phyloP scores from a whole-genome alignment of 2,888 invertebrate species.

The Agonopterix arenella region DNA sequence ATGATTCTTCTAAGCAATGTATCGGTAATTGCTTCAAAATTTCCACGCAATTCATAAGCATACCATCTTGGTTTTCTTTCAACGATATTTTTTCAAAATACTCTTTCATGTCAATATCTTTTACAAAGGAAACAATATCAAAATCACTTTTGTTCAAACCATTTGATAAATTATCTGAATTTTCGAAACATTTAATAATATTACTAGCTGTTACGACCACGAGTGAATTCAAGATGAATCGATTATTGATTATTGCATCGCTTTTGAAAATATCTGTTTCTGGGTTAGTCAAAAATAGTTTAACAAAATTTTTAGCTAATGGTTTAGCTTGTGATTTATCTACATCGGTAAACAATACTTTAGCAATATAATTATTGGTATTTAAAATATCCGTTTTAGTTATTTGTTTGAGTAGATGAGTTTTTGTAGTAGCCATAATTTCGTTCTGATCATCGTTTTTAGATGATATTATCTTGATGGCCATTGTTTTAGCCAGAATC shows the following conservation, averaged over 20 bases:
- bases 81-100: slow-evolving; percentile 33
- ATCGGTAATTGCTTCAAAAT: slow-evolving; percentile 47
- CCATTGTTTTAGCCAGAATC: slow-evolving; percentile 47
- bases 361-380: slow-evolving; percentile 32
- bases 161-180: slow-evolving; percentile 43
- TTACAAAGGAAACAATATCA: slow-evolving; percentile 35
- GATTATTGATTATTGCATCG: slow-evolving; percentile 39
- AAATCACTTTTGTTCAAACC: slow-evolving; percentile 43
- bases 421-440: slow-evolving; percentile 30
- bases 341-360: slow-evolving; percentile 43
- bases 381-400: slow-evolving; percentile 28
- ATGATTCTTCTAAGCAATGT: slow-evolving; percentile 55
- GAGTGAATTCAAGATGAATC: slow-evolving; percentile 38
- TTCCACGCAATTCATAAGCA: slow-evolving; percentile 36
- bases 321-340: slow-evolving; percentile 40
- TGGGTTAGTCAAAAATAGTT: slow-evolving; percentile 29
- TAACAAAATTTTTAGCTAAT: slow-evolving; percentile 46
- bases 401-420: slow-evolving; percentile 47
- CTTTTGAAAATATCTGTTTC: slow-evolving; percentile 31
- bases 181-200: slow-evolving; percentile 43
- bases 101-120: slow-evolving; percentile 31
- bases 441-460: slow-evolving; percentile 19
- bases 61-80: slow-evolving; percentile 27
- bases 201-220: slow-evolving; percentile 47
- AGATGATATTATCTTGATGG: slow-evolving; percentile 31